Conservation (phyloP, 2,888 invertebrate genomes). For the Chymomyza amoena region DNA sequence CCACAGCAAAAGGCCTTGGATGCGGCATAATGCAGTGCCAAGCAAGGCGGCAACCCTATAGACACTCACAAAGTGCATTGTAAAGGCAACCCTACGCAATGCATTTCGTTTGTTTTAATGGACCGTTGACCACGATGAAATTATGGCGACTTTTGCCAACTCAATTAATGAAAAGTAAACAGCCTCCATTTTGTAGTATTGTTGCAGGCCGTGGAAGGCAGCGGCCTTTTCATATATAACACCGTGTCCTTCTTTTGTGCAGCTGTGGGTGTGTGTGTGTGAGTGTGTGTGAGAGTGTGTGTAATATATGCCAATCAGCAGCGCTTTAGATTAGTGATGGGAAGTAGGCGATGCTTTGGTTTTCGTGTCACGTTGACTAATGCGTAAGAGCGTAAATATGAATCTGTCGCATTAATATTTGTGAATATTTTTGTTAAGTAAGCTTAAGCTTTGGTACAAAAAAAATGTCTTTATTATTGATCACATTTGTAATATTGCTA, state of each 20-base stretch:
- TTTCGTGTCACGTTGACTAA: too few species aligned
- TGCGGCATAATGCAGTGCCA: neutral
- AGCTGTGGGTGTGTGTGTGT: neutral
- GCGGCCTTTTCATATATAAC: constrained; percentile 1
- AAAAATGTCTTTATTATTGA: too few species aligned
- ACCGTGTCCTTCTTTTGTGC: neutral
- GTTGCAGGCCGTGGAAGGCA: constrained; percentile 13
- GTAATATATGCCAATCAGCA: neutral
- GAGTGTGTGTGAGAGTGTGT: constrained; percentile 12
- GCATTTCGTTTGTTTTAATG: constrained; percentile 38
- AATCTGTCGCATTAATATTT: too few species aligned
- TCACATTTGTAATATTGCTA: too few species aligned
- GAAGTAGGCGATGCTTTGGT: neutral
- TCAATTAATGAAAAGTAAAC: constrained; percentile 73
- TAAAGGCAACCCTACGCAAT: neutral
- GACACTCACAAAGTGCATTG: neutral
- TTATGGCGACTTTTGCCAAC: constrained; percentile 67
- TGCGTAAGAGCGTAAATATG: too few species aligned
- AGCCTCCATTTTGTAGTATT: constrained; percentile 21
- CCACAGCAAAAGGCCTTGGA: constrained; percentile 13
- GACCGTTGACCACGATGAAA: constrained; percentile 47
- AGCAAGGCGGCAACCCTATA: neutral
- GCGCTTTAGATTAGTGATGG: neutral
- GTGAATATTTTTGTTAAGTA: too few species aligned
- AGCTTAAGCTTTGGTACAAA: too few species aligned